These are phyloP conservation scores for Sterrhoptilus dennistouni DNA, from an alignment of 2,113 vertebrate species.

Conservation along the genomic window DNA sequence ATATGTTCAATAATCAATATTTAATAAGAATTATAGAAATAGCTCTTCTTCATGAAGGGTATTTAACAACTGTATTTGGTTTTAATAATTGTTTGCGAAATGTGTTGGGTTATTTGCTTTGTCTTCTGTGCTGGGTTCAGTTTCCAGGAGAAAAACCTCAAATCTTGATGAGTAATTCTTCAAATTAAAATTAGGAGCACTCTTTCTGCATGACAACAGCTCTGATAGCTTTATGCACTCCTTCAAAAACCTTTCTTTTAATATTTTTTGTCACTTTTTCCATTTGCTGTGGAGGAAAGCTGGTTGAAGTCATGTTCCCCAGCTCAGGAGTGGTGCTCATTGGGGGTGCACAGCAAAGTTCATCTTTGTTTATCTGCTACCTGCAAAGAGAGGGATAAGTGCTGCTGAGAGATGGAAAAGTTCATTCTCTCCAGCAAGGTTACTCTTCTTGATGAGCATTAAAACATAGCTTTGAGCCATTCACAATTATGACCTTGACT, in stretches of 20 bases:
- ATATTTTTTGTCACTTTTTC: not conserved
- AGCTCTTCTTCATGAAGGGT: not conserved
- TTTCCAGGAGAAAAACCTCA: not conserved
- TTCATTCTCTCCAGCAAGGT: conserved; percentile 71
- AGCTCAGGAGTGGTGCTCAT: not conserved
- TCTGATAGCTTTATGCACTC: not conserved
- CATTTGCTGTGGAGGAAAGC: not conserved
- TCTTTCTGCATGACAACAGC: not conserved
- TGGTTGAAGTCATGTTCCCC: not conserved
- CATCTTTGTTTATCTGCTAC: conserved; percentile 62
- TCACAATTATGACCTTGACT: conserved; percentile 86
- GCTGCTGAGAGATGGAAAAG: conserved; percentile 24
- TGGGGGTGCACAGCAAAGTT: not conserved
- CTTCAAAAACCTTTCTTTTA: not conserved
- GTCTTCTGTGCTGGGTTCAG: not conserved
- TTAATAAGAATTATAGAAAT: conserved; percentile 10
- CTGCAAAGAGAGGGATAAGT: conserved; percentile 27
- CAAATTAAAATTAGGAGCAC: not conserved
- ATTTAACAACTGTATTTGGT: not conserved
- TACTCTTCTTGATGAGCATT: conserved; percentile 72
- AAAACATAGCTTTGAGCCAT: conserved; percentile 78
- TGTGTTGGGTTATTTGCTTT: not conserved
- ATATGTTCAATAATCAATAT: conserved; percentile 28
- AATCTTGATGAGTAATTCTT: not conserved
- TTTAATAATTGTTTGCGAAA: not conserved